Base-by-base conservation (phyloP, 2,797 vertebrate genomes). In the Enteromius afrohamiltoni region DNA sequence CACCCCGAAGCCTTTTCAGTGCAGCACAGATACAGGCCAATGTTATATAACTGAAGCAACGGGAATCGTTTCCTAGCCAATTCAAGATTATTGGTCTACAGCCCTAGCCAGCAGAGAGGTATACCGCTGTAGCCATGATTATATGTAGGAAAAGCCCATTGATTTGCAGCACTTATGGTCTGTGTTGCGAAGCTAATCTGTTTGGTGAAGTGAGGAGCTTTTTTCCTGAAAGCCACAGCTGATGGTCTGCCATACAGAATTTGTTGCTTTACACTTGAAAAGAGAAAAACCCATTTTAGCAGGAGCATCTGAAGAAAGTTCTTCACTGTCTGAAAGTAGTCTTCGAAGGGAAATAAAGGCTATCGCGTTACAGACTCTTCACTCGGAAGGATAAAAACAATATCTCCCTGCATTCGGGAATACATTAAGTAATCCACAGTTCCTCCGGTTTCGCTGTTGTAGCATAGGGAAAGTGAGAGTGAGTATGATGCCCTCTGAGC, bases 91-190 rank as follows among this genome's bases (percentile, higher is more conserved):
- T 68, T n/a, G 11, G n/a, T 68, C 62, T 68, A 76, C 17, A 55
- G n/a, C 62, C 31, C 60, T 31, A 31, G 73, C 16, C 64, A 90
- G 89, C 88, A 87, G 89, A 90, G 85, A 89, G 91, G 88, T 91
- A 88, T 91, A 91, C 89, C 86, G 82, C 89, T 85, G 85, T 89
- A 90, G 88, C 88, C 82, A 89, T 89, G 89, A 70, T 69, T 77
- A 77, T 49, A 79, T 83, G 75, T 65, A 31, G 23, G 67, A 23
- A 73, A 55, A 85, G 34, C 87, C 88, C 85, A 90, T 90, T 94
- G 92, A 94, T 93, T 94, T 93, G 92, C 86, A 81, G 89, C 91
- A 92, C 92, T 91, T 91, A 87, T 92, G 93, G 91, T 92, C 87
- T 86, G 90, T 91, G 92, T 91, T 91, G 91, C 88, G 90, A 91